Conservation (phyloP, 2,797 vertebrate genomes). For the Cynopterus sphinx region DNA sequence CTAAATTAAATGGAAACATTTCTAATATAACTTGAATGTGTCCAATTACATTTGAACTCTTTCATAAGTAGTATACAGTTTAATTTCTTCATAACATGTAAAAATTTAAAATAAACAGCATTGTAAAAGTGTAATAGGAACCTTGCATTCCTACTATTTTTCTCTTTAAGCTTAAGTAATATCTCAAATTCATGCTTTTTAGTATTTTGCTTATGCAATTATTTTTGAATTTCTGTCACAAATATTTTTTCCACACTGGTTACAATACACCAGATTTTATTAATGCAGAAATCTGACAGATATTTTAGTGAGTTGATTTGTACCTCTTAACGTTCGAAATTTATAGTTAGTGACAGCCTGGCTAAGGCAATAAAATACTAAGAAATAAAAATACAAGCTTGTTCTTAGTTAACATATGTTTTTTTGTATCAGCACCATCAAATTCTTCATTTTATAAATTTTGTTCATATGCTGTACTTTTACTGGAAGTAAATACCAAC, state of each 20-base stretch:
- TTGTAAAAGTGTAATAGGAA: background rate
- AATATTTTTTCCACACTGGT: slow-evolving; percentile 59
- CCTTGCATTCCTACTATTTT: background rate
- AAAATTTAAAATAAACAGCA: slow-evolving; percentile 28
- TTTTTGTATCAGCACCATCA: slow-evolving; percentile 39
- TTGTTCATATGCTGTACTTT: slow-evolving; percentile 44
- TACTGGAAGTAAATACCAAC: slow-evolving; percentile 45
- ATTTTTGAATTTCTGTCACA: slow-evolving; percentile 74
- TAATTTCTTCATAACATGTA: slow-evolving; percentile 14
- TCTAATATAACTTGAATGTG: slow-evolving; percentile 17
- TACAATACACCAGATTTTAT: slow-evolving; percentile 69
- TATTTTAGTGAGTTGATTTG: slow-evolving; percentile 75
- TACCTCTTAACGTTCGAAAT: slow-evolving; percentile 65
- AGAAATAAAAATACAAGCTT: slow-evolving; percentile 65
- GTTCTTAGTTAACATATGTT: slow-evolving; percentile 58
- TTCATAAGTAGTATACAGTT: background rate
- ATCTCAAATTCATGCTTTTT: slow-evolving; percentile 60
- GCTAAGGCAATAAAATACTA: slow-evolving; percentile 68
- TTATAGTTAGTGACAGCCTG: slow-evolving; percentile 70
- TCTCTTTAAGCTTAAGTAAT: slow-evolving; percentile 59
- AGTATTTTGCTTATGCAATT: slow-evolving; percentile 72
- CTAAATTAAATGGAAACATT: slow-evolving; percentile 21
- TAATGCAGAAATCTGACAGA: slow-evolving; percentile 68
- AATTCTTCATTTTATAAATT: slow-evolving; percentile 57
- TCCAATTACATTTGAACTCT: slow-evolving; percentile 25